Conservation (phyloP, 2,113 vertebrate species). For the Amblyornis subalaris region DNA sequence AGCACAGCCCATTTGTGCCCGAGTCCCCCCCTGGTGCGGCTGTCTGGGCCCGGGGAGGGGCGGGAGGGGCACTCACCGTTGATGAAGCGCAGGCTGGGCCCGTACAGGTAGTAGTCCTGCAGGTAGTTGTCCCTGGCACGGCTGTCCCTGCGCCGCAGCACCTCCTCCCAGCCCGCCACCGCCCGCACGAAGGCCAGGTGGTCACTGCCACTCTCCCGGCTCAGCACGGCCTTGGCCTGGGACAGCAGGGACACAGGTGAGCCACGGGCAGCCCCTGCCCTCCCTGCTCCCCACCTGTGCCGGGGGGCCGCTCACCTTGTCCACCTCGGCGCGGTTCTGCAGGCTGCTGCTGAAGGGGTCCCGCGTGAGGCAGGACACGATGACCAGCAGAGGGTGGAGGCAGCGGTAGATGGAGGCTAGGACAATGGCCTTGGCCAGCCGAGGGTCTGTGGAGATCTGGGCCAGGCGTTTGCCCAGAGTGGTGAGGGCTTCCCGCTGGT, state of each 20-base stretch:
- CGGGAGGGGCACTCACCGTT: conserved; percentile 69
- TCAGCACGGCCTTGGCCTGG: conserved; percentile 84
- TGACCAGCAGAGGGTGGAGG: conserved; percentile 84
- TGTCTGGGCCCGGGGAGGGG: accelerated
- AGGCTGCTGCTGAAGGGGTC: conserved; percentile 94
- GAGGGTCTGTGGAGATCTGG: conserved; percentile 90
- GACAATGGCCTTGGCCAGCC: conserved; percentile 90
- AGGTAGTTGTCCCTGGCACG: conserved; percentile 79
- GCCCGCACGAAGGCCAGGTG: conserved; percentile 86
- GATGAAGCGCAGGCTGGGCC: conserved; percentile 86
- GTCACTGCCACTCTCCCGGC: conserved; percentile 84
- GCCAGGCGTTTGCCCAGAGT: conserved; percentile 86
- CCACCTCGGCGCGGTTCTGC: conserved; percentile 83
- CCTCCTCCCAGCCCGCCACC: conserved; percentile 82
- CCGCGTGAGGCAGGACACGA: conserved; percentile 90
- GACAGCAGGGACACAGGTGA: accelerated
- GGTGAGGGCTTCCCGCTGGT: conserved; percentile 84
- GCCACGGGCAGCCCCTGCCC: not conserved
- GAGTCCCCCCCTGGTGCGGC: accelerated
- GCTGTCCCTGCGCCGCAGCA: conserved; percentile 73
- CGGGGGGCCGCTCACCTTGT: conserved; percentile 71
- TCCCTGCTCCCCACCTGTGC: accelerated
- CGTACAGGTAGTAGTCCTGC: conserved; percentile 78
- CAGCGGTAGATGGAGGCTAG: conserved; percentile 89
- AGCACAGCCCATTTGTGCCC: not conserved